These are phyloP conservation scores for Radopholus similis DNA, from an alignment of 1,140 invertebrate species.

Conservation along the genomic window DNA sequence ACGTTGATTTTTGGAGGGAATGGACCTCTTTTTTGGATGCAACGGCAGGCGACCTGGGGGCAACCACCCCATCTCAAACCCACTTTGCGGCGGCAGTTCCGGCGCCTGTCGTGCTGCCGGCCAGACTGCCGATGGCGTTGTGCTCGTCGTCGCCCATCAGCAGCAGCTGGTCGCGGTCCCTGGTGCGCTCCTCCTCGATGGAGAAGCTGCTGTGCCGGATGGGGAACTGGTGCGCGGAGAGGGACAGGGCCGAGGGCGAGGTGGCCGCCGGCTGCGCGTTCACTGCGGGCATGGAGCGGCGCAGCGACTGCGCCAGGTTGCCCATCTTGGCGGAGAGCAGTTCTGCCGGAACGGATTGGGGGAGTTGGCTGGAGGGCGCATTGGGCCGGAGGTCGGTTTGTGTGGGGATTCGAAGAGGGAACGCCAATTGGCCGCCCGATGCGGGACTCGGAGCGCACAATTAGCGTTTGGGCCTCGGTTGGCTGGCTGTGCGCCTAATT, in stretches of 20 bases:
- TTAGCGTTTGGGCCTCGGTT: not conserved
- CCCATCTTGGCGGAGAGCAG: constrained; percentile 1
- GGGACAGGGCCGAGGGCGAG: no score
- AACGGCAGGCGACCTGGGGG: no score
- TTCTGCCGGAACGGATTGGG: no score
- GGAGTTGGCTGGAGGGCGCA: not conserved
- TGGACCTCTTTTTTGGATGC: no score
- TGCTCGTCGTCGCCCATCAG: no score
- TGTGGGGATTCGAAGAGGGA: not conserved
- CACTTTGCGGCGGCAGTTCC: not conserved
- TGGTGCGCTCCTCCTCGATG: not conserved
- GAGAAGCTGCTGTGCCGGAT: not conserved
- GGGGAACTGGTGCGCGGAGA: not conserved
- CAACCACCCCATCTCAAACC: no score
- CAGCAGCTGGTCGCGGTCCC: not conserved
- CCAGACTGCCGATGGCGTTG: not conserved
- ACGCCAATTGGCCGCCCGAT: not conserved
- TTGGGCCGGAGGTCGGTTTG: not conserved
- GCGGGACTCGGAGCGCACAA: not conserved
- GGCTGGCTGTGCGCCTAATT: not conserved
- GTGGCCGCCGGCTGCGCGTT: not conserved
- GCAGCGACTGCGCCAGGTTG: not conserved
- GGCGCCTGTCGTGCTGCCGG: not conserved
- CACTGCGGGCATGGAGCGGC: constrained; percentile 14
- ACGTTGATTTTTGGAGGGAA: no score